These are phyloP conservation scores for Seriola aureovittata DNA, from an alignment of 2,113 vertebrate species.

Conservation along the genomic window DNA sequence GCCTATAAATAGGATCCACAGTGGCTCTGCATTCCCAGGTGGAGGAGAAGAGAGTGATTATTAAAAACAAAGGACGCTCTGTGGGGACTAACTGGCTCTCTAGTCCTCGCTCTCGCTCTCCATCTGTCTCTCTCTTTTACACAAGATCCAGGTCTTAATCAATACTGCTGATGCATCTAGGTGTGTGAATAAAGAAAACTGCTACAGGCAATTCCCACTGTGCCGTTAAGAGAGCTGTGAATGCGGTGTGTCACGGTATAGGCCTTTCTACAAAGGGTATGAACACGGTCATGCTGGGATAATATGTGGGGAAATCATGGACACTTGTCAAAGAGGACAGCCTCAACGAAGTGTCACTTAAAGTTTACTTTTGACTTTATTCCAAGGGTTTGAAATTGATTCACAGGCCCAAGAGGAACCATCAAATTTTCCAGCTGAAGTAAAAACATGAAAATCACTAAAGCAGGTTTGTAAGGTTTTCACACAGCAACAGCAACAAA, in stretches of 20 bases:
- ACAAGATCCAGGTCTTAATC: slow-evolving; percentile 62
- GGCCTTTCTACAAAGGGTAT: slow-evolving; percentile 4
- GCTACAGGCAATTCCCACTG: slow-evolving; percentile 17
- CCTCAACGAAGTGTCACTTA: background rate
- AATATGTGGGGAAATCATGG: background rate
- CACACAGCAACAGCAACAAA: background rate
- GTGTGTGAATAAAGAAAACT: slow-evolving; percentile 7
- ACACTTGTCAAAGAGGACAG: background rate
- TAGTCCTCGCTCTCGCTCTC: slow-evolving; percentile 43
- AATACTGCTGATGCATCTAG: slow-evolving; percentile 23
- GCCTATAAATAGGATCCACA: slow-evolving; percentile 74
- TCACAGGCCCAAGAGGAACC: background rate
- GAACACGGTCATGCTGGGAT: slow-evolving; percentile 16
- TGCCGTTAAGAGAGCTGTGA: slow-evolving; percentile 3
- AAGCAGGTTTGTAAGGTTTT: background rate
- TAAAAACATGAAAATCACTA: background rate
- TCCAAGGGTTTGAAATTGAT: slow-evolving; percentile 16
- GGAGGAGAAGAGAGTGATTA: slow-evolving; percentile 74
- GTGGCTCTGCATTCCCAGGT: slow-evolving; percentile 68
- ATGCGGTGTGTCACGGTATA: background rate
- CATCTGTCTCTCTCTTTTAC: slow-evolving; percentile 57
- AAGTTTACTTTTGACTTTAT: slow-evolving; percentile 24
- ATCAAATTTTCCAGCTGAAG: background rate
- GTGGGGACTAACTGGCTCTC: slow-evolving; percentile 51
- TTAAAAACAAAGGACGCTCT: slow-evolving; percentile 77